Evolutionary conservation across 2,888 invertebrate genomes (phyloP).

Genomic region (Cecidostiba fungosa): DNA sequence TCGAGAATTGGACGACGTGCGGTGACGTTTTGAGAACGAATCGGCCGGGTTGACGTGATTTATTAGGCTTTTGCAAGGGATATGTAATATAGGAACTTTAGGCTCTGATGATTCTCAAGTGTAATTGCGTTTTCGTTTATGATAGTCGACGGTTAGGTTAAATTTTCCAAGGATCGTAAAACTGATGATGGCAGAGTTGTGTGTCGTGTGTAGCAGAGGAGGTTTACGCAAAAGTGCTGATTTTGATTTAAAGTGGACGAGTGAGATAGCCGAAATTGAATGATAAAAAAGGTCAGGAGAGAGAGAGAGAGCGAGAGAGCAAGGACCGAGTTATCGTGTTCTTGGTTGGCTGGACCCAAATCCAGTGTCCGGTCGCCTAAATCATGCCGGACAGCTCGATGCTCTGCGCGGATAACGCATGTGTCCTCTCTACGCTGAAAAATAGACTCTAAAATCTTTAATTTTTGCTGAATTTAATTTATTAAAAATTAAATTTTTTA

Average conservation of each 20-base stretch:
- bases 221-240: constrained; percentile 42
- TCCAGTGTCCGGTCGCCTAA: constrained; percentile 68
- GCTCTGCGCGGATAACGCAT: constrained; percentile 59
- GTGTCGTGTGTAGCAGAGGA: too few relatives aligned
- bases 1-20: constrained; percentile 7
- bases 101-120: background rate
- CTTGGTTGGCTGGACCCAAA: constrained; percentile 70
- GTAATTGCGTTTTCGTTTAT: background rate
- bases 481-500: background rate
- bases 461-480: constrained; percentile 25
- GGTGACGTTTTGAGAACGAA: constrained; percentile 25
- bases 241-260: constrained; percentile 54
- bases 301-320: constrained; percentile 10
- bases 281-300: constrained; percentile 62
- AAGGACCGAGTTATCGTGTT: constrained; percentile 69
- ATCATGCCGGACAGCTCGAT: constrained; percentile 65
- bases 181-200: too few relatives aligned
- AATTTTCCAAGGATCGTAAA: too few relatives aligned
- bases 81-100: background rate
- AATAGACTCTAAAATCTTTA: constrained; percentile 36
- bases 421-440: constrained; percentile 43
- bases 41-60: constrained; percentile 36
- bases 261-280: constrained; percentile 60
- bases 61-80: constrained; percentile 27
- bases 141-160: background rate